Conservation (phyloP, 2,113 vertebrate genomes). For the Bambusicola thoracicus region DNA sequence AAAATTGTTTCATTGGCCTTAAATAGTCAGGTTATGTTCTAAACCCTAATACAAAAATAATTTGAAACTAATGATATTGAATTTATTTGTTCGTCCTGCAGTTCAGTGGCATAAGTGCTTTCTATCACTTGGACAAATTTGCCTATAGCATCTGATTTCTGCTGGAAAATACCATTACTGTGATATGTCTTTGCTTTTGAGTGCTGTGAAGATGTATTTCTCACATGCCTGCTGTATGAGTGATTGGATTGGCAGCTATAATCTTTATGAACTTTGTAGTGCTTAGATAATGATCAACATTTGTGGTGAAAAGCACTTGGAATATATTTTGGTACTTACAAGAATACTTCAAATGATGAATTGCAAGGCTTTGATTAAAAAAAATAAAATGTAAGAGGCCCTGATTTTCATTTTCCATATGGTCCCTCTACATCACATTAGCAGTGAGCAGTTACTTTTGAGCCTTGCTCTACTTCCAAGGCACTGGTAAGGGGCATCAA, state of each 20-base stretch:
- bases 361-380: conserved; percentile 30
- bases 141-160: not conserved
- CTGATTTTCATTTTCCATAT: not conserved
- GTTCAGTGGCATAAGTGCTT: not conserved
- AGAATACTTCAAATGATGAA: conserved; percentile 39
- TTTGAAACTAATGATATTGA: not conserved
- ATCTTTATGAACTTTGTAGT: not conserved
- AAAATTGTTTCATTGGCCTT: not conserved
- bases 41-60: not conserved
- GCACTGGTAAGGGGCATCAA: fast-evolving
- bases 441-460: not conserved
- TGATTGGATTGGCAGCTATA: not conserved
- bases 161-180: not conserved
- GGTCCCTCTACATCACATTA: not conserved
- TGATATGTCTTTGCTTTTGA: not conserved
- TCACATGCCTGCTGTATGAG: not conserved
- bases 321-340: conserved; percentile 2
- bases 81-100: not conserved
- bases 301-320: conserved; percentile 25
- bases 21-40: too few species aligned
- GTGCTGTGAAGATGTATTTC: not conserved
- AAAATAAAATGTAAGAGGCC: not conserved
- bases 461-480: not conserved
- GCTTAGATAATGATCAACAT: not conserved
- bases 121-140: not conserved